phyloP scores from a whole-genome alignment of 2,888 invertebrate species.

The Mesorhabditis spiculigera region DNA sequence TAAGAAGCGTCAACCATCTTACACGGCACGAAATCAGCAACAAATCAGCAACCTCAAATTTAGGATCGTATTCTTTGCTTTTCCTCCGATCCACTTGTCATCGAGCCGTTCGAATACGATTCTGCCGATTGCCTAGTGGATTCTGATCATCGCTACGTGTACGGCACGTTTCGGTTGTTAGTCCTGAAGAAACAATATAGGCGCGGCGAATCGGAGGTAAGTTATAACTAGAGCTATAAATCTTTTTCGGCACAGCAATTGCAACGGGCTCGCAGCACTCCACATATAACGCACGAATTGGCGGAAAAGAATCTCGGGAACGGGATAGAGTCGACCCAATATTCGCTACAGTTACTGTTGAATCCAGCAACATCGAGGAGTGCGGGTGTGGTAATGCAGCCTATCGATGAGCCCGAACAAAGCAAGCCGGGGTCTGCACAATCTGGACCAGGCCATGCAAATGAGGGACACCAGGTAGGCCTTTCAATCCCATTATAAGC shows the following conservation, averaged over 20 bases:
- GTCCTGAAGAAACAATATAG: neutral
- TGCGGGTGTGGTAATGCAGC: neutral
- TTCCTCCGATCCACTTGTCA: slow-evolving; percentile 16
- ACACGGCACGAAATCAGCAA: slow-evolving; percentile 30
- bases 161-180: slow-evolving; percentile 28
- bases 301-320: too few species aligned
- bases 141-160: slow-evolving; percentile 50
- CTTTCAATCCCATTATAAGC: too few species aligned
- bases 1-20: slow-evolving; percentile 44
- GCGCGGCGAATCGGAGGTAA: neutral
- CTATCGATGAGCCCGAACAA: too few species aligned
- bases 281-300: neutral
- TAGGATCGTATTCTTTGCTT: slow-evolving; percentile 48
- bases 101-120: slow-evolving; percentile 36
- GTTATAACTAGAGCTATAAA: neutral
- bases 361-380: neutral
- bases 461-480: too few species aligned
- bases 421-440: too few species aligned
- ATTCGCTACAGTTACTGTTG: slow-evolving; percentile 1
- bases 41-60: neutral
- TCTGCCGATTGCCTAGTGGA: slow-evolving; percentile 36
- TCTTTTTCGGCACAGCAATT: neutral
- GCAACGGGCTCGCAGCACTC: neutral
- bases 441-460: too few species aligned
- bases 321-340: neutral